Conservation (phyloP, 2,113 vertebrate species). For the Podocnemis expansa region DNA sequence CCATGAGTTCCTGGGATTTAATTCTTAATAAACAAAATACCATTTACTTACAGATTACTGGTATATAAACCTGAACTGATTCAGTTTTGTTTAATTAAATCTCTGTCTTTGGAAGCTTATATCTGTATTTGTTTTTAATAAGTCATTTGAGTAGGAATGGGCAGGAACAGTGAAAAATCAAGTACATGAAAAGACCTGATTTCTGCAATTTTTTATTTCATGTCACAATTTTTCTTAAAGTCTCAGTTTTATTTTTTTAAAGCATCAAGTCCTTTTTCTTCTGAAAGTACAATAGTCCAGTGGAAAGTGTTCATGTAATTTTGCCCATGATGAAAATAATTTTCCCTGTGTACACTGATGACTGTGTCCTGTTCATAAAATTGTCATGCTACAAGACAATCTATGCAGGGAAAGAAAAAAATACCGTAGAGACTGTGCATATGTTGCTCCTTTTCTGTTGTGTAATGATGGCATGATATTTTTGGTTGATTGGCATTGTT, state of each 20-base stretch:
- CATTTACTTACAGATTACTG: not conserved
- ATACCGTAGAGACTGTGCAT: too few relatives aligned
- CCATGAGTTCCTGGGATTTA: not conserved
- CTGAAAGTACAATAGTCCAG: not conserved
- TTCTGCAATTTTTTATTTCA: not conserved
- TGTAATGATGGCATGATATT: not conserved
- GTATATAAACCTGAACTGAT: not conserved
- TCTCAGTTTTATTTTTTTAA: not conserved
- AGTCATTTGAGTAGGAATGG: not conserved
- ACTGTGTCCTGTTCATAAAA: not conserved
- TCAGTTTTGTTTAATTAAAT: constrained; percentile 12
- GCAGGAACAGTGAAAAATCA: not conserved
- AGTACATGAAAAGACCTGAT: not conserved
- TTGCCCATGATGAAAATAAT: not conserved
- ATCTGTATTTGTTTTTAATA: not conserved
- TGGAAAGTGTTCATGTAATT: not conserved
- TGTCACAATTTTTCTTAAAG: not conserved
- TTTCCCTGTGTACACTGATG: not conserved
- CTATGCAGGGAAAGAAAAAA: too few relatives aligned
- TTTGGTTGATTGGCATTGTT: not conserved
- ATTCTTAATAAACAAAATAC: not conserved
- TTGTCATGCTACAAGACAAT: too few relatives aligned
- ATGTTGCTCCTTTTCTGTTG: too few relatives aligned
- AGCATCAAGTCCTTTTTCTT: not conserved
- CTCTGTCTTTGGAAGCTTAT: not conserved